These are phyloP conservation scores for Noturus placidus DNA, from an alignment of 2,113 vertebrate genomes.

Conservation along the genomic window DNA sequence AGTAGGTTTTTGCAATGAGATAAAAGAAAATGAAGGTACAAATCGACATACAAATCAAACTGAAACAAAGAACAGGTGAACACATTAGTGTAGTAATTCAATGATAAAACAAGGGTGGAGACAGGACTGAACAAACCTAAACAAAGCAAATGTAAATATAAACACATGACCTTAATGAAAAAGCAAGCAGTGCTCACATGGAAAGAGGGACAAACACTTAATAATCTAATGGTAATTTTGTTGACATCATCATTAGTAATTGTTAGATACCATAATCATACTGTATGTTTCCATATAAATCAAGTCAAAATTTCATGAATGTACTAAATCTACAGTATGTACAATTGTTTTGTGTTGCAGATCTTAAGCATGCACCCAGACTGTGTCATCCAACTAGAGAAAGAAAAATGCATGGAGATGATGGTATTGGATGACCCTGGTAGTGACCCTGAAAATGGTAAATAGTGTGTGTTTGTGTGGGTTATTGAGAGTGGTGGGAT, in stretches of 20 bases:
- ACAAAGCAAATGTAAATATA: neutral
- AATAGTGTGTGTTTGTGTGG: conserved; percentile 33
- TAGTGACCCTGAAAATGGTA: conserved; percentile 66
- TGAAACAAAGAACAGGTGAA: neutral
- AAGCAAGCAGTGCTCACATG: neutral
- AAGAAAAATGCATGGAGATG: conserved; percentile 76
- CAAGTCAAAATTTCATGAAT: neutral
- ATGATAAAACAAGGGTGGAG: neutral
- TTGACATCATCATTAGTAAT: neutral
- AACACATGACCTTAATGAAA: neutral
- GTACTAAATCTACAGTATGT: neutral
- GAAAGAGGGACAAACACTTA: neutral
- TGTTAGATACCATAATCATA: neutral
- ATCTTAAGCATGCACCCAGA: conserved; percentile 54
- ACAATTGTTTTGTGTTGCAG: conserved; percentile 27
- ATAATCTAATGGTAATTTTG: neutral
- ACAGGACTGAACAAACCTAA: neutral
- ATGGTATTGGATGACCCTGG: conserved; percentile 61
- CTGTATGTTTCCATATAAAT: neutral
- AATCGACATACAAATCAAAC: neutral
- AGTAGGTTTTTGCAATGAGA: neutral
- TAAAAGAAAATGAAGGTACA: neutral
- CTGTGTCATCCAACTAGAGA: conserved; percentile 73
- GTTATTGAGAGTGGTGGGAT: neutral
- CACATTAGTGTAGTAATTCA: neutral